Conservation (phyloP, 2,888 invertebrate species). For the Chirona hameri region DNA sequence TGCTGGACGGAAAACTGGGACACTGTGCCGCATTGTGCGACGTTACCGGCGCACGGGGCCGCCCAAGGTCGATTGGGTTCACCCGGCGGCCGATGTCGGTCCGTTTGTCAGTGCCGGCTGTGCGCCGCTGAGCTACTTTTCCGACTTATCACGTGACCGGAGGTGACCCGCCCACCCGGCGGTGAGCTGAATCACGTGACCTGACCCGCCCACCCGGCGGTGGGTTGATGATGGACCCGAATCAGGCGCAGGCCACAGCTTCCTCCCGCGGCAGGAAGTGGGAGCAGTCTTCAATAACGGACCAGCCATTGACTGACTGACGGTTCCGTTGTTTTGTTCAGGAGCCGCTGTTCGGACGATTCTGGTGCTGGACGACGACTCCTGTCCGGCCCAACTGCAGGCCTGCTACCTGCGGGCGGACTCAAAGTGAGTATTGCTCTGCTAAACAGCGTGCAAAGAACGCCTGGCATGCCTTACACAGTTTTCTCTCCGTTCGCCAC, state of each 20-base stretch:
- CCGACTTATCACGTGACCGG: background rate
- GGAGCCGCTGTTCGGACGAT: conserved; percentile 61
- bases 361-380: conserved; percentile 78
- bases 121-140: background rate
- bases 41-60: background rate
- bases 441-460: too few species aligned
- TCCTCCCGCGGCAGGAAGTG: too few species aligned
- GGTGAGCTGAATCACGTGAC: background rate
- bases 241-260: too few species aligned
- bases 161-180: background rate
- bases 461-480: too few species aligned
- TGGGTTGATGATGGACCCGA: too few species aligned
- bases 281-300: too few species aligned
- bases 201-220: too few species aligned
- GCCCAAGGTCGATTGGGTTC: background rate
- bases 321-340: background rate
- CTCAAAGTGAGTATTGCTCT: background rate
- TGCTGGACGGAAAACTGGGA: background rate
- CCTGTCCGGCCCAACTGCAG: conserved; percentile 83
- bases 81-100: background rate
- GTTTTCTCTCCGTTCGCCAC: too few species aligned
- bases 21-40: background rate
- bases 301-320: too few species aligned
- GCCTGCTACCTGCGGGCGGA: conserved; percentile 90
- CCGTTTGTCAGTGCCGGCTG: background rate